Conservation (phyloP, 2,888 invertebrate species). For the Onchidella celtica region DNA sequence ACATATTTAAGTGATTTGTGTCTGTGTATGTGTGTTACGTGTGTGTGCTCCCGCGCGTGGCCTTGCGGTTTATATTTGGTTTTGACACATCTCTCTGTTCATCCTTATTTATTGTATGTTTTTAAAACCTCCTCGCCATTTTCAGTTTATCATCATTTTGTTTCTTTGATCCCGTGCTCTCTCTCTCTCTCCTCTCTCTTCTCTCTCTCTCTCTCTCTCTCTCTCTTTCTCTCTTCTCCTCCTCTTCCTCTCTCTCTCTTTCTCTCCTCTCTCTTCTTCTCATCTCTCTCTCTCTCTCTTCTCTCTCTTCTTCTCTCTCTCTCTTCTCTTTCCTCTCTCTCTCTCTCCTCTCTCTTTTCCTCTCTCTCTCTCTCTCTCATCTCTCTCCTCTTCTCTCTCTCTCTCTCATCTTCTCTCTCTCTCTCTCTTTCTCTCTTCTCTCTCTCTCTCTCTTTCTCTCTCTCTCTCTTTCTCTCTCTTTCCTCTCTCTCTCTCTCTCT, state of each 20-base stretch:
- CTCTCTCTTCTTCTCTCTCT: conserved; percentile 36
- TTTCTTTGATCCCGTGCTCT: neutral
- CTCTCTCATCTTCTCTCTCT: neutral
- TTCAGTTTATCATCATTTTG: no score
- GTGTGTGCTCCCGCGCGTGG: no score
- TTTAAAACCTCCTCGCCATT: no score
- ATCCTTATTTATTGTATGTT: no score
- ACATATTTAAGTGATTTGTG: no score
- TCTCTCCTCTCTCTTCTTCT: neutral
- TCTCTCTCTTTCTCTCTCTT: neutral
- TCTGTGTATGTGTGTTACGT: no score
- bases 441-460: no score
- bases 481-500: neutral
- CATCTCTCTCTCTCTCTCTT: conserved; percentile 6
- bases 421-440: no score
- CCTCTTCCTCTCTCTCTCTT: neutral
- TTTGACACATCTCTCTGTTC: no score
- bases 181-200: neutral
- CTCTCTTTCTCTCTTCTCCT: neutral
- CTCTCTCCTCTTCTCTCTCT: neutral
- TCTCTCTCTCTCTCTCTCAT: conserved; percentile 1
- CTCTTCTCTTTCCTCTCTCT: conserved; percentile 6
- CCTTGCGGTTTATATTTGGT: no score
- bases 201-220: conserved; percentile 17
- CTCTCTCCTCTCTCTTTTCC: neutral